Base-by-base conservation (phyloP, 2,113 vertebrate species). In the Anser brachyrhynchus region DNA sequence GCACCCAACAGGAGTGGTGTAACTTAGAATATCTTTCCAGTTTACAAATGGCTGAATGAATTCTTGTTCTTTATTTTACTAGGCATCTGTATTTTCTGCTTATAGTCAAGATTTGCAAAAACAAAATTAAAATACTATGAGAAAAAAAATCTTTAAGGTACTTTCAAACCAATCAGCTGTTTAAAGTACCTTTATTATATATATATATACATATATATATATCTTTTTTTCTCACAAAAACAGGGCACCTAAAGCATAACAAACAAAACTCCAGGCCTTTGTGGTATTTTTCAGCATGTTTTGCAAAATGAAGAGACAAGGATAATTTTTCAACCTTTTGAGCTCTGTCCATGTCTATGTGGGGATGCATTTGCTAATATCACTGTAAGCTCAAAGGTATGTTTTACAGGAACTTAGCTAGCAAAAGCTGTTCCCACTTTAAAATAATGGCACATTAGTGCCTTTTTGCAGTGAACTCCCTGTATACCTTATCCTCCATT, bases 391-490 rank as follows among this genome's bases (percentile, higher is more conserved):
- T 83, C 44, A 74, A 88, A 96, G 35, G 13, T 83, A 43, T 64
- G 10, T 94, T 94, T 95, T 90, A 92, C 44, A 86, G 93, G 67
- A 95, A 80, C 72, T 92, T 92, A 88, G 44, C 58, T 79, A 71
- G 84, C 41, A 80, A 93, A 95, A 90, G 10, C 67, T 86, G 69
- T 44, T 91, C 79, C 69, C 49, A 51, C 84, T 90, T 4, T 90
- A 85, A 87, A 87, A 31, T 87, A 96, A 90, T 77, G 71, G 67
- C 64, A 92, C 59, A 17, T 91, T 77, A 91, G 71, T 96, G 59
- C n/a, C 46, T 76, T 91, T 94, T 90, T 88, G 55, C 75, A 71
- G 5, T 20, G 44, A 96, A 80, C 37, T 91, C 71, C 44, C 41
- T 88, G 11, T 80, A 55, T 83, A 70, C 67, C 55, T 71, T 86